These are phyloP conservation scores for Neodon shergylaensis DNA, from an alignment of 2,113 vertebrate species.

Conservation along the genomic window DNA sequence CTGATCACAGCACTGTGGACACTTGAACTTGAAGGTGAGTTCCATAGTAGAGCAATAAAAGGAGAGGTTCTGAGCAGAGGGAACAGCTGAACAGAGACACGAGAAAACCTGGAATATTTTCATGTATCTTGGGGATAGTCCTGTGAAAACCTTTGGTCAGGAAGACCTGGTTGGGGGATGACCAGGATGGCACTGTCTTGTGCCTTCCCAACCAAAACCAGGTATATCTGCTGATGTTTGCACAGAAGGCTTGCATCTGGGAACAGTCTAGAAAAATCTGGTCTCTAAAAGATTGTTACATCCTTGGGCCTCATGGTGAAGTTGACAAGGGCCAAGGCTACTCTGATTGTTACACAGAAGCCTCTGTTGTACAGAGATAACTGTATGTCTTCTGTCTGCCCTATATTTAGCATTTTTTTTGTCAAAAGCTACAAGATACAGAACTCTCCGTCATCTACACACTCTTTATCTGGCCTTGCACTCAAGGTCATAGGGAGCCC, in stretches of 20 bases:
- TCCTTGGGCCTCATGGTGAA: neutral
- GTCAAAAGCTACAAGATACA: neutral
- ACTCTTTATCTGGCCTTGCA: neutral
- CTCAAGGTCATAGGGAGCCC: neutral
- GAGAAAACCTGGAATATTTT: neutral
- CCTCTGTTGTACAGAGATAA: neutral
- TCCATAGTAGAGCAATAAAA: neutral
- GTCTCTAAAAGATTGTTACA: neutral
- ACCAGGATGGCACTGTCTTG: neutral
- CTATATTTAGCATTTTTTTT: neutral
- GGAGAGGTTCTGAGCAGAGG: neutral
- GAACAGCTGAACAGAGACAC: neutral
- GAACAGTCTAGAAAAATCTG: constrained; percentile 23
- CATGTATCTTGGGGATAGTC: neutral
- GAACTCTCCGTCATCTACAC: neutral
- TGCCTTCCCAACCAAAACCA: neutral
- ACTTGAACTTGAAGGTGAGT: constrained; percentile 23
- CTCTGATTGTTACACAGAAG: neutral
- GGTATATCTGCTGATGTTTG: neutral
- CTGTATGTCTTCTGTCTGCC: neutral
- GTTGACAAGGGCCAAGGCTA: neutral
- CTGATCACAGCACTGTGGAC: neutral
- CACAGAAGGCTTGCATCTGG: neutral
- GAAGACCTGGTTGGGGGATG: neutral
- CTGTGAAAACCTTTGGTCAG: neutral